Percentiles rank a stretch among this genome's conserved stretches.
Evolutionary conservation across 1,140 invertebrate genomes (phyloP).

Genomic region (Mizuhopecten yessoensis): DNA sequence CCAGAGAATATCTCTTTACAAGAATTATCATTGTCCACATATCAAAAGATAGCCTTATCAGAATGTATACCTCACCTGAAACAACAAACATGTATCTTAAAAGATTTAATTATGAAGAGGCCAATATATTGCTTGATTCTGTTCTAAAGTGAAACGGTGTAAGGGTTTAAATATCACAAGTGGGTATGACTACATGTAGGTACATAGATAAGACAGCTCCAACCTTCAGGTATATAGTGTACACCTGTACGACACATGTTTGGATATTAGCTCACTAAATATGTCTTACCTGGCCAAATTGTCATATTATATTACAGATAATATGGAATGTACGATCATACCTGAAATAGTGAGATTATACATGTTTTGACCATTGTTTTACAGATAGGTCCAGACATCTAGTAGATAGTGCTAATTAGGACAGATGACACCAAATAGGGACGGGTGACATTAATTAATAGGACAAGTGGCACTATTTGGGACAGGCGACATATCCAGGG

Average conservation of each 20-base stretch:
- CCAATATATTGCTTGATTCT: background rate
- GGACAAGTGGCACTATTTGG: background rate
- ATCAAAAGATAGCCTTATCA: background rate
- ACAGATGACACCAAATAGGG: too few species aligned
- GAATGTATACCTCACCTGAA: background rate
- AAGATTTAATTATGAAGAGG: slow-evolving; percentile 28
- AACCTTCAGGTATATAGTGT: background rate
- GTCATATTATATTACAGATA: background rate
- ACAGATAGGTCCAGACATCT: background rate
- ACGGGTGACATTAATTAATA: background rate
- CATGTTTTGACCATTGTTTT: background rate
- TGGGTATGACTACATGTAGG: background rate
- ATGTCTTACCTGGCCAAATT: background rate
- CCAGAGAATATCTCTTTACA: background rate
- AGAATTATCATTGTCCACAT: background rate
- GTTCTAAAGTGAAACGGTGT: background rate
- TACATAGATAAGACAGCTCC: background rate
- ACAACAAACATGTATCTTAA: background rate
- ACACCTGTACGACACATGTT: slow-evolving; percentile 4
- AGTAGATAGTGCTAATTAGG: background rate
- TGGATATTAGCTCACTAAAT: slow-evolving; percentile 39
- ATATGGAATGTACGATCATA: background rate
- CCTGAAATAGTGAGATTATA: background rate
- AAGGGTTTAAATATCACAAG: slow-evolving; percentile 32
- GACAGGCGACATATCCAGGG: background rate